Conservation (phyloP, 2,888 invertebrate species). For the Drosophila fulvimacula region DNA sequence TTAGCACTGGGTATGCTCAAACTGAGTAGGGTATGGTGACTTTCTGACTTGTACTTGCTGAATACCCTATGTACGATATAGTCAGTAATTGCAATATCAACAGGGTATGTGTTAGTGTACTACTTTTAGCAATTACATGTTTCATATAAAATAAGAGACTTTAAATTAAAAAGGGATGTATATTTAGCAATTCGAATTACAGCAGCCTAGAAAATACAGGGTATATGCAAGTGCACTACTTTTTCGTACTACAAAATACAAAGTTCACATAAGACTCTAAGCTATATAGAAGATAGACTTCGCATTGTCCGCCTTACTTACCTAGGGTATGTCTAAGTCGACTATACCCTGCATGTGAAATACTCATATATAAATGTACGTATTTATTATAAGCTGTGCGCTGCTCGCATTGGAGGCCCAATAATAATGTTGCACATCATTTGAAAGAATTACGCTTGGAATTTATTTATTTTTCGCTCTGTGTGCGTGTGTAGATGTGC, state of each 20-base stretch:
- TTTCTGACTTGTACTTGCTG: too few species aligned
- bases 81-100: too few species aligned
- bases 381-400: slow-evolving; percentile 17
- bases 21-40: too few species aligned
- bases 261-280: too few species aligned
- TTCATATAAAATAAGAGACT: neutral
- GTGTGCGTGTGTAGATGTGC: slow-evolving; percentile 1
- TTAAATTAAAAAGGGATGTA: neutral
- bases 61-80: too few species aligned
- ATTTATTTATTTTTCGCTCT: slow-evolving; percentile 44
- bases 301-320: too few species aligned
- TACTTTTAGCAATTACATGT: neutral
- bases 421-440: slow-evolving; percentile 34
- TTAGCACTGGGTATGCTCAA: neutral
- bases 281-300: neutral
- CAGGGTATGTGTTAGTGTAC: neutral
- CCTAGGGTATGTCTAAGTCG: neutral
- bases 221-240: neutral
- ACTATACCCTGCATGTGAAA: neutral
- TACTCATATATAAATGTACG: neutral
- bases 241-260: neutral
- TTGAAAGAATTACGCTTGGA: slow-evolving; percentile 45
- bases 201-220: neutral
- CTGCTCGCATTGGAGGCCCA: slow-evolving; percentile 16
- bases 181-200: neutral